Base-by-base conservation (phyloP, 2,888 invertebrate genomes). In the Allolobophora icterica region DNA sequence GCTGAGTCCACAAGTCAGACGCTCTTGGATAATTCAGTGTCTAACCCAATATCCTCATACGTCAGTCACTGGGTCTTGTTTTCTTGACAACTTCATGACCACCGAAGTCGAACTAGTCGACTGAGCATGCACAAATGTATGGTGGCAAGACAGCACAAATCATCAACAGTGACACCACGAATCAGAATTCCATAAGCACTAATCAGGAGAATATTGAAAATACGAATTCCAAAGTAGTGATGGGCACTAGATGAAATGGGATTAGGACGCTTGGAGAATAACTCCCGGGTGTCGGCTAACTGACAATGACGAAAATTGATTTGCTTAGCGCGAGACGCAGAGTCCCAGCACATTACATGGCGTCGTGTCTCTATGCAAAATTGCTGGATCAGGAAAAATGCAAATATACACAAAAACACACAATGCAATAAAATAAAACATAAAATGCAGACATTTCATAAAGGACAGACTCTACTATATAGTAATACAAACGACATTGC, bases 191-290 rank as follows among this genome's bases (percentile, higher is more conserved):
- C 71, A 71, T 71, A 71, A 71, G 30, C 71, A n/a, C 30, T 71
- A 71, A 71, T 71, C 71, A 71, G 71, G 71, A 71, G 71, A 71
- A 71, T 71, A 71, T 71, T 71, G 71, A 71, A 71, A 71, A 71
- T 71, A n/a, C n/a, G 71, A 71, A n/a, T 71, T 71, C 71, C n/a
- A 11, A 71, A 30, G 71, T n/a, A 71, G 30, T 71, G 71, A 71
- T 71, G 71, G 71, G 71, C 71, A 71, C 30, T n/a, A 13, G 71
- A 71, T n/a, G 30, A 71, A 71, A 71, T 71, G 30, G n/a, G n/a
- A 71, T 71, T 71, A 71, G n/a, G 71, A 71, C n/a, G 71, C 71
- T n/a, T 71, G 71, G n/a, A 30, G 71, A 71, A 71, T 71, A 71
- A 71, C 71, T 71, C 30, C 71, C 13, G 71, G 71, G 71, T 11